Base-by-base conservation (phyloP, 2,113 vertebrate species). In the Paraplagusia blochii region DNA sequence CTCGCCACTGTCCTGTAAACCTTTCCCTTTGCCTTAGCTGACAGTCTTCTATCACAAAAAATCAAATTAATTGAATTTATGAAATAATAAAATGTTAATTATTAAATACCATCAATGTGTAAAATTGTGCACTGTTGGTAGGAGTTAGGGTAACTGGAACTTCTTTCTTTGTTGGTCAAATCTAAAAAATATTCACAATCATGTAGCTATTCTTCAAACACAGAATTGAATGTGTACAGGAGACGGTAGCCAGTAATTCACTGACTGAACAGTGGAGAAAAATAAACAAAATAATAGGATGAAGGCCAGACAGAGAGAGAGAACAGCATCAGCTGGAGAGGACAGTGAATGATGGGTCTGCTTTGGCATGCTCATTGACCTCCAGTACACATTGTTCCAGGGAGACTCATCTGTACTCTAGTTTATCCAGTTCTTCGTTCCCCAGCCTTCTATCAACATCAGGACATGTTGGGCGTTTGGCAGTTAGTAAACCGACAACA, bases 331-430 rank as follows among this genome's bases (percentile, higher is more conserved):
- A 36, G n/a, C 18, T 16, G 11, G 43, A 44, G 8, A 8, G 35
- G 5, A 34, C 34, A 17, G 7, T 29, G 50, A 58, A 34, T 66
- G 69, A 68, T 44, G 45, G 8, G 19, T 51, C 44, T 51, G 44
- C 53, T 49, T 44, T 64, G 44, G 62, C 16, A 19, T 1, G 6
- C 39, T 69, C 22, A 22, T 47, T 67, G 69, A 11, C 16, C 44
- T 58, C 42, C 17, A 15, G 74, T 34, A 82, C 78, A 79, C 10
- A 1, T 19, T 79, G 81, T 83, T 83, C 79, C 66, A 40, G 55
- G 19, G 14, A 22, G 73, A 44, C 44, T 35, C 53, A 43, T 57
- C 36, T 58, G 58, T 43, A 50, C 47, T 42, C 44, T 53, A 8
- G 44, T 69, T 66, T 47, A 53, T n/a, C n/a, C 61, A 63, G n/a